Evolutionary conservation across 2,888 invertebrate species (phyloP), one percentile per base, ranked within the genome.

Genomic region (Hirtodrosophila alboralis): DNA sequence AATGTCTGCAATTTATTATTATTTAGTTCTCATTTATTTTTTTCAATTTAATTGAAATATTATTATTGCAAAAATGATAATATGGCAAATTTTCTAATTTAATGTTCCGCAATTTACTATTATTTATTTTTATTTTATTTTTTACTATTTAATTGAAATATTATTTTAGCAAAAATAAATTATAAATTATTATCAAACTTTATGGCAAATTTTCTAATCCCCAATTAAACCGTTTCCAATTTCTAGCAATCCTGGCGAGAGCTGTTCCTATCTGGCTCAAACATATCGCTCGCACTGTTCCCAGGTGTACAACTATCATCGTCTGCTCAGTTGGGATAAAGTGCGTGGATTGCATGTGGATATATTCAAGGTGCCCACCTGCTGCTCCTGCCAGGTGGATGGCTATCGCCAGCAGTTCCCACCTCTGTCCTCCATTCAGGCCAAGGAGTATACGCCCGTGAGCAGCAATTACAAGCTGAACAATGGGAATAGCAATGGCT

Each of bases 291-390:
- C 96, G 0, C 94, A 95, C 75, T 96, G 96, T 86, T 92, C 94
- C 1, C 96, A 96, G 92, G 94, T 96, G 0, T 96, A 95, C 88
- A 96, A 96, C 85, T 96, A 96, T 79, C 96, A 96, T 81, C 92
- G 96, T 4, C 91, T 96, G 0, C 88, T 96, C 3, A 95, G 96
- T 0, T 96, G 96, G 95, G 96, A 96, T 84, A 94, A 95, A 66
- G 93, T 93, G 51, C 93, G 94, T 43, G 96, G 96, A 7, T 92
- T 96, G 1, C 96, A 96, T 73, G 95, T 96, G 92, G 96, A 96
- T 85, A 95, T 96, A 60, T 96, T 95, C 80, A 96, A 96, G 92
- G 95, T 94, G 1, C 96, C 96, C 18, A 95, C 95, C 0, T 95
- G 95, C 77, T 96, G 96, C 81, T 95, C 95, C 2, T 96, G 96